Percentiles rank a stretch among this genome's conserved stretches.
These are phyloP conservation scores for Charina bottae DNA, from an alignment of 2,113 vertebrate genomes.

Conservation along the genomic window DNA sequence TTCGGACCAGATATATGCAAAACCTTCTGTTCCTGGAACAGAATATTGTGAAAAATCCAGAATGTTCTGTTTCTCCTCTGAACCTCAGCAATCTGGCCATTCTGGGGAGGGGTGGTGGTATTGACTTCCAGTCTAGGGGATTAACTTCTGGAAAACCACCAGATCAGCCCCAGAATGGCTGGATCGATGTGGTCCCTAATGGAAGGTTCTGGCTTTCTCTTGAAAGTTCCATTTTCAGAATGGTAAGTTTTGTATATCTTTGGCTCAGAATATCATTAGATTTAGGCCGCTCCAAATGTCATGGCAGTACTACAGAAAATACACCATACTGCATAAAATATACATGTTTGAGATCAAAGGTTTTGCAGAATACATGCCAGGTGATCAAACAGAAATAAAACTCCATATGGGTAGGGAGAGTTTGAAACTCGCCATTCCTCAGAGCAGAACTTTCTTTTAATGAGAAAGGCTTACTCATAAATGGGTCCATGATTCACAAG, in stretches of 20 bases:
- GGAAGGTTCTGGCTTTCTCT: not conserved
- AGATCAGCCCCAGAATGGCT: not conserved
- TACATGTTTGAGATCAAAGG: not conserved
- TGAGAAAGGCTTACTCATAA: not conserved
- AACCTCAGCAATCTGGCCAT: not conserved
- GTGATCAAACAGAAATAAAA: not conserved
- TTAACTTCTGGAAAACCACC: not conserved
- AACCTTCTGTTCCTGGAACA: not conserved
- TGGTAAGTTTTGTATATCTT: not conserved
- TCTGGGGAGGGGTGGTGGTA: not conserved
- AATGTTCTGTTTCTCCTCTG: not conserved
- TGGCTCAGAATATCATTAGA: not conserved
- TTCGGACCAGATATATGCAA: not conserved
- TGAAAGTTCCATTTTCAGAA: not conserved
- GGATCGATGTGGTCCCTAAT: not conserved
- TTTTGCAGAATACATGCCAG: not conserved
- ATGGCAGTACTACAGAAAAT: not conserved
- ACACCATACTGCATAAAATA: not conserved
- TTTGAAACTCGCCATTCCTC: not conserved
- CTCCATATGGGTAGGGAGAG: not conserved
- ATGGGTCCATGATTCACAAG: not conserved
- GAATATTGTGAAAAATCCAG: not conserved
- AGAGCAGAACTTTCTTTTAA: not conserved
- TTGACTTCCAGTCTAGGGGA: not conserved
- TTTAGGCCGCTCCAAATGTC: not conserved